Evolutionary conservation across 2,113 vertebrate species (phyloP).

Genomic region (Hemiscyllium ocellatum): DNA sequence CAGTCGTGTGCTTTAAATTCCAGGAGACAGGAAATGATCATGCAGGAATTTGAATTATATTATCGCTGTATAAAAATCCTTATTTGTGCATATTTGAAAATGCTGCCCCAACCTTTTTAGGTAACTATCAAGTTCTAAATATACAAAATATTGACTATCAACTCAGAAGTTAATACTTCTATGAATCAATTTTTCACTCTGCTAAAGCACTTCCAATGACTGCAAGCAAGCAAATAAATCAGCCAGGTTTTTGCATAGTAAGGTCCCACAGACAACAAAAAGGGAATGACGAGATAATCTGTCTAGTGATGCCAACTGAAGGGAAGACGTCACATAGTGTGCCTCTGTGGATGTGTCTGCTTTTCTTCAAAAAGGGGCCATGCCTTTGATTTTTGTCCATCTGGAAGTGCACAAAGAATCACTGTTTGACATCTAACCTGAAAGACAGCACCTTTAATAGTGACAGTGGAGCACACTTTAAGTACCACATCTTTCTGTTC

Average conservation of each 20-base stretch:
- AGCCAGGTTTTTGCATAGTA: neutral
- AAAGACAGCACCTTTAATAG: too few species aligned
- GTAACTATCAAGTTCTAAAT: neutral
- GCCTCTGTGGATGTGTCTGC: neutral
- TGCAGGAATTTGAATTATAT: neutral
- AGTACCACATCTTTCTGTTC: neutral
- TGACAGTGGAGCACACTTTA: neutral
- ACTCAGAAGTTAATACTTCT: neutral
- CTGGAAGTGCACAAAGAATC: neutral
- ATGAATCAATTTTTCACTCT: neutral
- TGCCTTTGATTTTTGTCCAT: neutral
- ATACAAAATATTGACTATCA: neutral
- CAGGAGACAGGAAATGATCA: neutral
- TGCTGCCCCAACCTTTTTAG: neutral
- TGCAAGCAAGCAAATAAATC: neutral
- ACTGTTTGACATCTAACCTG: neutral
- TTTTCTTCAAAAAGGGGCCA: neutral
- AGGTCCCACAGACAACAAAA: neutral
- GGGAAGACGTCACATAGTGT: neutral
- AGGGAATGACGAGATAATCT: neutral
- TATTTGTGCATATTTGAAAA: neutral
- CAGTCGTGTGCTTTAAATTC: neutral
- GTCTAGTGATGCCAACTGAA: neutral
- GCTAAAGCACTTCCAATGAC: neutral
- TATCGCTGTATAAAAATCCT: neutral